These are phyloP conservation scores for Andrena marginata DNA, from an alignment of 2,888 invertebrate species.

Conservation along the genomic window DNA sequence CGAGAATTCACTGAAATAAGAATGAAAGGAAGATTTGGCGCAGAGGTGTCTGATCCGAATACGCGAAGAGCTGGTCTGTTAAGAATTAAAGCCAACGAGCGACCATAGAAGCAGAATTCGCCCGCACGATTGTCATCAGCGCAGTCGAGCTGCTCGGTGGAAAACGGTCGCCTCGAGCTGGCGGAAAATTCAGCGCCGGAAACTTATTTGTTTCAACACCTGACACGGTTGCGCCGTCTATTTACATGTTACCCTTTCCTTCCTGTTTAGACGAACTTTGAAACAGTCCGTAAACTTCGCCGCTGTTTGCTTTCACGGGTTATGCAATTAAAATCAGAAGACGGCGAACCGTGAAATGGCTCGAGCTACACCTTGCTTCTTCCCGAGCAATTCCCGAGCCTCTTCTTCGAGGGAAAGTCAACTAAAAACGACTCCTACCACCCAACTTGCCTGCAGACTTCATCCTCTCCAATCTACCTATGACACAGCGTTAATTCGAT, in stretches of 20 bases:
- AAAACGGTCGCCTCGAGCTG: neutral
- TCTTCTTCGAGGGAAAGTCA: no score
- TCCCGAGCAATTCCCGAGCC: no score
- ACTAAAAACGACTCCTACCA: no score
- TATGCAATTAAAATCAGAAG: conserved; percentile 28
- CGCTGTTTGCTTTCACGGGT: conserved; percentile 19
- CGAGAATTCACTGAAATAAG: neutral
- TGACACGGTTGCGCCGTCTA: conserved; percentile 11
- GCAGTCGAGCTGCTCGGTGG: neutral
- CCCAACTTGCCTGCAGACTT: no score
- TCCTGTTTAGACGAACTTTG: conserved; percentile 21
- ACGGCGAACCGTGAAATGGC: neutral
- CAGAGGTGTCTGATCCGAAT: neutral
- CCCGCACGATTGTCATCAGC: neutral
- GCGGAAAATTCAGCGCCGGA: conserved; percentile 16
- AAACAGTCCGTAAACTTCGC: conserved; percentile 2
- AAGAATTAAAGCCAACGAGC: neutral
- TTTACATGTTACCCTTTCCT: conserved; percentile 13
- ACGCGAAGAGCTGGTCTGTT: neutral
- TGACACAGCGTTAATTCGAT: no score
- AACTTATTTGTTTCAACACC: conserved; percentile 24
- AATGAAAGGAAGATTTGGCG: neutral
- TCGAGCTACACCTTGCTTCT: neutral
- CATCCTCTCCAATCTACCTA: no score
- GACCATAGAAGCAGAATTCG: neutral